Base-by-base conservation (phyloP, 1,140 invertebrate species). In the Eriocheir sinensis region DNA sequence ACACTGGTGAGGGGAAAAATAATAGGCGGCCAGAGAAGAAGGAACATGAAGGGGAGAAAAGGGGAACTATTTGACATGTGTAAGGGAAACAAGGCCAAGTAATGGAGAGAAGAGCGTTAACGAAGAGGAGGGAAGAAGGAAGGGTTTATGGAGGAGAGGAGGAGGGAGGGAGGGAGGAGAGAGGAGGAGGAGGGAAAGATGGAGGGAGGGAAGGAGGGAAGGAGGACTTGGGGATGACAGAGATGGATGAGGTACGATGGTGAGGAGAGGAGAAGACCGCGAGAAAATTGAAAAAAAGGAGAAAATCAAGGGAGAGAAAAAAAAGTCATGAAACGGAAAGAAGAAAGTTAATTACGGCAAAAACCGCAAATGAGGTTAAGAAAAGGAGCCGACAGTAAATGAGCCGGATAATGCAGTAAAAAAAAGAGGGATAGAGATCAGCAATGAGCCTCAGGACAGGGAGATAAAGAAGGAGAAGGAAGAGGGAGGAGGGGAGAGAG, bases 251-350 rank as follows among this genome's bases (percentile, higher is more conserved):
- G 60, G 12, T 12, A 72, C 12, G 60, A 72, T 72, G 60, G 60
- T 21, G 60, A 72, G 60, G 60, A 72, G n/a, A 72, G 60, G 27
- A 72, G 60, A 72, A 21, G 60, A n/a, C 60, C 60, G 17, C 21
- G 60, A 72, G 60, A 72, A 72, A 72, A 72, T 72, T 72, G n/a
- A n/a, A 72, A 72, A n/a, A 72, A 72, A n/a, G n/a, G 21, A 60
- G 27, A 72, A 72, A 12, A 12, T 4, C 27, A 12, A 4, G n/a
- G 6, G 60, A 4, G 60, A 72, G 6, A 72, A 72, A 72, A 72
- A 48, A 4, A n/a, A 21, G 21, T 72, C 60, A 72, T 72, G 60
- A 72, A 72, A 72, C n/a, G n/a, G 60, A n/a, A n/a, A 72, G n/a
- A n/a, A 72, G n/a, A 21, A 6, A 0, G n/a, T 21, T 72, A 72